Base-by-base conservation (phyloP, 2,113 vertebrate genomes). In the Pollachius pollachius region DNA sequence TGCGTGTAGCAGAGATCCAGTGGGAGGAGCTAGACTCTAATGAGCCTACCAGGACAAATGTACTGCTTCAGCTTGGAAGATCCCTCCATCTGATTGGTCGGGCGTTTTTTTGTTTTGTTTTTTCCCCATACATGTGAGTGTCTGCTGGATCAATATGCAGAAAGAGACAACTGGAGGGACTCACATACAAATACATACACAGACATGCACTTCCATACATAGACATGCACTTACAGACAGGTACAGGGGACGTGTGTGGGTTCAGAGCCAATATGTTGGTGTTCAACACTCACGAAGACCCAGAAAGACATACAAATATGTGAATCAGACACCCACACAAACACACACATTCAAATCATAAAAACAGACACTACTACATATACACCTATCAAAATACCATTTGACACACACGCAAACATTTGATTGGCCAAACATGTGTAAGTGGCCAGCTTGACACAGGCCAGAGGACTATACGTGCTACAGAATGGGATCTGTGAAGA, bases 341-440 rank as follows among this genome's bases (percentile, higher is more conserved):
- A 71, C 57, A 48, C 21, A 25, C 11, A 30, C 52, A 67, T 52
- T 73, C 57, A 56, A 61, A 52, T 52, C 54, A 13, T 74, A 63
- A 76, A 72, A 65, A 64, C 62, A 69, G 67, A 73, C 67, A 61
- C 61, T 15, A 64, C 16, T 60, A 77, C 76, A 77, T 19, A 19
- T 64, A 67, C 17, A 75, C 72, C 69, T 62, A 27, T 60, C 71
- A 21, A 69, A 9, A 54, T 17, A 57, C n/a, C 15, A 13, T 5
- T 54, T 54, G 37, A 60, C 59, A 70, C 58, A 64, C 41, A 62
- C 54, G 23, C 67, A 68, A 68, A 58, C 63, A 63, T 52, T 9
- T 88, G 87, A 82, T 94, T 96, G 94, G 94, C 95, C 95, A 96
- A 94, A 95, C 90, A 34, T 34, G 92, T 91, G 93, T 91, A 91